Evolutionary conservation across 2,888 invertebrate species (phyloP).

Genomic region (Nephrotoma appendiculata): DNA sequence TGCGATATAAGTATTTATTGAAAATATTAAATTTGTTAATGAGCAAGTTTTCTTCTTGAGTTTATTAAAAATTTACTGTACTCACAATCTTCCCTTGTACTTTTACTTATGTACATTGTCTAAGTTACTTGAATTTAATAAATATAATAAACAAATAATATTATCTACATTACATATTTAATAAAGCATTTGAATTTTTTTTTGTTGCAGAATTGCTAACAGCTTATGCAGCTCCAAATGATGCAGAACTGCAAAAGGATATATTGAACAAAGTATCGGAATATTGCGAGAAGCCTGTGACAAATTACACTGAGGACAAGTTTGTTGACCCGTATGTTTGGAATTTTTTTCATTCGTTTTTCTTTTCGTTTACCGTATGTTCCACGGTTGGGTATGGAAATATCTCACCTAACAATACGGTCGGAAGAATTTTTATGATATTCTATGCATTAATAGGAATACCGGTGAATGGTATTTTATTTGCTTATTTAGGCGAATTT

Average conservation of each 20-base stretch:
- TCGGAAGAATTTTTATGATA: conserved; percentile 73
- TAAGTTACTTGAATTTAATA: neutral
- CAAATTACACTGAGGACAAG: conserved; percentile 45
- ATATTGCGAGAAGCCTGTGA: conserved; percentile 64
- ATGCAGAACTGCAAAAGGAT: conserved; percentile 21
- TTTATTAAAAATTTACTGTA: neutral
- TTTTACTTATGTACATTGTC: neutral
- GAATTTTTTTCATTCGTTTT: conserved; percentile 85
- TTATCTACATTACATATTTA: neutral
- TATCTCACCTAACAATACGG: conserved; percentile 65
- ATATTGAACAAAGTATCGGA: conserved; percentile 40
- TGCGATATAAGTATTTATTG: neutral
- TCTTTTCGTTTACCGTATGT: conserved; percentile 81
- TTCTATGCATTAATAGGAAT: conserved; percentile 70
- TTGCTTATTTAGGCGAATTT: conserved; percentile 71
- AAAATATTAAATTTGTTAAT: neutral
- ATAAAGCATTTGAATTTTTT: conserved; percentile 5
- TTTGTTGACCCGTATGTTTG: conserved; percentile 50
- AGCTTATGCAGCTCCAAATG: conserved; percentile 23
- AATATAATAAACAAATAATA: neutral
- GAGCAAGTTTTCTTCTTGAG: neutral
- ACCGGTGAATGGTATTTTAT: conserved; percentile 40
- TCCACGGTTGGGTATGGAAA: conserved; percentile 91
- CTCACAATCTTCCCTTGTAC: no score
- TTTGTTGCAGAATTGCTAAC: conserved; percentile 22